phyloP scores from a whole-genome alignment of 2,113 vertebrate species.

The Labrus mixtus region DNA sequence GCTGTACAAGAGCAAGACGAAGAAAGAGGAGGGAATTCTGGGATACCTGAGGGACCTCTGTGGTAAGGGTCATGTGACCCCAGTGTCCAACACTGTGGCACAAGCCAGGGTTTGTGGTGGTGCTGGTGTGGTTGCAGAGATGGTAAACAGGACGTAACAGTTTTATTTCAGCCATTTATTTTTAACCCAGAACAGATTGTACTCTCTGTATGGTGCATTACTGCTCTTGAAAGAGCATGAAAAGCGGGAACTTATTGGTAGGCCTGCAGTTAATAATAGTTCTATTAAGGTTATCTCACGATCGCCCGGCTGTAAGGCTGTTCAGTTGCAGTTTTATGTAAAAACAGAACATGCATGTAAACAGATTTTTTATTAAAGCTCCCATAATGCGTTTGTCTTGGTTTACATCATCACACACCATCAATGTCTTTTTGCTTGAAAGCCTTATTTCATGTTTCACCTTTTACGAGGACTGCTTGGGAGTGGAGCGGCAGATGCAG shows the following conservation, averaged over 20 bases:
- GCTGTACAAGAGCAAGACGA: conserved; percentile 24
- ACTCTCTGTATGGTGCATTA: conserved; percentile 3
- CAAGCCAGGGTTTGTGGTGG: conserved; percentile 74
- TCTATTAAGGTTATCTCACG: conserved; percentile 35
- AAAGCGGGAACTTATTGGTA: conserved; percentile 18
- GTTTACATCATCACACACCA: conserved; percentile 67
- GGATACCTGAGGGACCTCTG: conserved; percentile 66
- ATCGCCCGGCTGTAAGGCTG: conserved; percentile 14
- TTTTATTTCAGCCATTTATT: conserved; percentile 64
- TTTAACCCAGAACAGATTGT: conserved; percentile 46
- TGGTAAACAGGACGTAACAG: conserved; percentile 66
- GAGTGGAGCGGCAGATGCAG: conserved; percentile 81
- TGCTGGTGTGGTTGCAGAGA: conserved; percentile 68
- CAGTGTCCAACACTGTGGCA: conserved; percentile 75
- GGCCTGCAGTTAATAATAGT: conserved; percentile 30
- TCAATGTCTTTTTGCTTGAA: conserved; percentile 57
- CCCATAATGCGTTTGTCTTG: conserved; percentile 55
- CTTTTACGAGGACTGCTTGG: conserved; percentile 70
- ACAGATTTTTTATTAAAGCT: conserved; percentile 56
- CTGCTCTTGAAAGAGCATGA: conserved; percentile 6
- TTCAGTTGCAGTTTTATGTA: conserved; percentile 46
- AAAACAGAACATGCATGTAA: conserved; percentile 61
- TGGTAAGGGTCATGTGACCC: conserved; percentile 77
- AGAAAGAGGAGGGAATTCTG: conserved; percentile 52
- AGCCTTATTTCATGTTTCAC: conserved; percentile 76